A percentile compares a stretch with the other conserved stretches of the same genome.
Conservation (phyloP, 2,797 vertebrate genomes). For the Danio aesculapii region DNA sequence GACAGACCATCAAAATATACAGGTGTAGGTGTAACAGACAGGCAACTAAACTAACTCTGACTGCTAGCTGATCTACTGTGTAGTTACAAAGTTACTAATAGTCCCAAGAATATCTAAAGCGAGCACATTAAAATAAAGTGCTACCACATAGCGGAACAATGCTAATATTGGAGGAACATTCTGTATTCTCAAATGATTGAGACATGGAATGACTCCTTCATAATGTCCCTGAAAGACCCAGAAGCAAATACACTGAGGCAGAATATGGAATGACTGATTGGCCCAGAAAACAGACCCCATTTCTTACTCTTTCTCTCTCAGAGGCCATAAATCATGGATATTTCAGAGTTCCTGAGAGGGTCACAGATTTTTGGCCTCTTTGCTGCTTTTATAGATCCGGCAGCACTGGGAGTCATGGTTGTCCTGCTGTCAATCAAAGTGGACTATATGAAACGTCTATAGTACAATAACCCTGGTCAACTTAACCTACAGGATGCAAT, state of each 20-base stretch:
- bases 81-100: no score
- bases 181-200: not conserved
- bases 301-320: constrained; percentile 32
- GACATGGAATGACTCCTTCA: not conserved
- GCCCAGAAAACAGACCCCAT: constrained; percentile 43
- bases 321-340: constrained; percentile 51
- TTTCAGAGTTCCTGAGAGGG: constrained; percentile 32
- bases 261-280: constrained; percentile 36
- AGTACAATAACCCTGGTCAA: constrained; percentile 41
- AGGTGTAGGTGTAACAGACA: no score
- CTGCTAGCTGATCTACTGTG: no score
- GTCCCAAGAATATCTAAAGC: no score
- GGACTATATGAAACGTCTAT: not conserved
- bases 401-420: constrained; percentile 27
- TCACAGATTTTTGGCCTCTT: constrained; percentile 41
- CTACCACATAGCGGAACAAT: not conserved
- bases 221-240: constrained; percentile 1
- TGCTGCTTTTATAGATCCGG: constrained; percentile 44
- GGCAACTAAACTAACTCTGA: no score
- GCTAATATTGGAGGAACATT: not conserved
- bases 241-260: constrained; percentile 20
- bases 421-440: constrained; percentile 43
- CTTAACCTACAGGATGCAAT: constrained; percentile 41
- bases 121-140: not conserved
- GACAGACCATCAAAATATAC: no score